These are phyloP conservation scores for Tetraneura akinire DNA, from an alignment of 1,140 invertebrate species.

Conservation along the genomic window DNA sequence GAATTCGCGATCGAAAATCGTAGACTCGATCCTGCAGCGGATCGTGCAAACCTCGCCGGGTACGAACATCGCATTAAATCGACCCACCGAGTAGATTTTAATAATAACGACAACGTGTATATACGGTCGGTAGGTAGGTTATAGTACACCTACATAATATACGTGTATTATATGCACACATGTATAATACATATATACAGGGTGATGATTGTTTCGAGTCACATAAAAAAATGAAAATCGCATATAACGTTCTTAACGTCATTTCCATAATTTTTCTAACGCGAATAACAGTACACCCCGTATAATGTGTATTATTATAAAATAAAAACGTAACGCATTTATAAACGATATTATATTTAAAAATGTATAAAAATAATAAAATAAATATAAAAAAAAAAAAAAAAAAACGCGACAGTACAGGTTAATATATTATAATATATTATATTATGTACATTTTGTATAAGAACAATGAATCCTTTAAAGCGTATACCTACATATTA, in stretches of 20 bases:
- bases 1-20: slow-evolving; percentile 7
- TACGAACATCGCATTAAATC: neutral
- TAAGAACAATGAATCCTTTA: slow-evolving; percentile 25
- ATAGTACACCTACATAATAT: too few relatives aligned
- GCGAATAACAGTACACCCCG: too few relatives aligned
- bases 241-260: too few relatives aligned
- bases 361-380: too few relatives aligned
- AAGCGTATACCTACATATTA: neutral
- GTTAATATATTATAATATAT: too few relatives aligned
- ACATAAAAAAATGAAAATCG: too few relatives aligned
- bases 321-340: slow-evolving; percentile 8
- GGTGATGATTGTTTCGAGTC: too few relatives aligned
- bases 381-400: neutral
- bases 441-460: too few relatives aligned
- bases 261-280: too few relatives aligned
- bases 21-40: neutral
- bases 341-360: slow-evolving; percentile 23
- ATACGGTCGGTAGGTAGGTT: neutral
- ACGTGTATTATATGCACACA: too few relatives aligned
- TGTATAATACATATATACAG: too few relatives aligned
- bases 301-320: neutral
- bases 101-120: neutral
- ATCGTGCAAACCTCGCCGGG: neutral
- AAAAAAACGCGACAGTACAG: neutral
- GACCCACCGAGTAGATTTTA: neutral